phyloP scores from a whole-genome alignment of 1,140 invertebrate genomes.

The Glossosoma conforme region DNA sequence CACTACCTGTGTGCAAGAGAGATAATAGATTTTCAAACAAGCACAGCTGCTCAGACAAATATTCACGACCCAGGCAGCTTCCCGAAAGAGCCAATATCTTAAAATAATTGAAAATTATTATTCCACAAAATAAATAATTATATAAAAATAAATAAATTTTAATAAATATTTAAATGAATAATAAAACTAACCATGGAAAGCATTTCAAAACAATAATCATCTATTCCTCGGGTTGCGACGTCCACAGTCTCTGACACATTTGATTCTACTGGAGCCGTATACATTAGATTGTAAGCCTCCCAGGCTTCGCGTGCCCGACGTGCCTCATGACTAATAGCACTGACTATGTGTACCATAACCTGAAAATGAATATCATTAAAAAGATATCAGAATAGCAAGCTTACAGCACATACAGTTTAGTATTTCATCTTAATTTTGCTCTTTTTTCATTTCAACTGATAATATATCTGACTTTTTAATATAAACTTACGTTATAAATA shows the following conservation, averaged over 20 bases:
- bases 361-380: constrained; percentile 42
- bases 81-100: constrained; percentile 82
- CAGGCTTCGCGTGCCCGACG: constrained; percentile 81
- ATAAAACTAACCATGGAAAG: constrained; percentile 70
- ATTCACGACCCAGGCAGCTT: constrained; percentile 81
- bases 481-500: too few relatives aligned
- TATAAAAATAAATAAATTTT: constrained; percentile 3
- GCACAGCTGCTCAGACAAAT: constrained; percentile 83
- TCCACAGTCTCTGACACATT: constrained; percentile 32
- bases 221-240: constrained; percentile 50
- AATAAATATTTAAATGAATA: not conserved
- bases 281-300: constrained; percentile 54
- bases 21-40: constrained; percentile 80
- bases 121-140: not conserved
- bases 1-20: constrained; percentile 88
- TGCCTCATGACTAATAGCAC: constrained; percentile 87
- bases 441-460: too few relatives aligned
- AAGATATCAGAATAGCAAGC: too few relatives aligned
- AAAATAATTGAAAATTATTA: constrained; percentile 15
- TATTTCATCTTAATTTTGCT: too few relatives aligned
- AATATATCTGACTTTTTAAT: too few relatives aligned
- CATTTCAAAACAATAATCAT: constrained; percentile 98
- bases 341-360: constrained; percentile 90
- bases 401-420: too few relatives aligned
- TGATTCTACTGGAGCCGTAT: constrained; percentile 27